Evolutionary conservation across 2,113 vertebrate genomes (phyloP).

Genomic region (Pseudorhombus dupliciocellatus): DNA sequence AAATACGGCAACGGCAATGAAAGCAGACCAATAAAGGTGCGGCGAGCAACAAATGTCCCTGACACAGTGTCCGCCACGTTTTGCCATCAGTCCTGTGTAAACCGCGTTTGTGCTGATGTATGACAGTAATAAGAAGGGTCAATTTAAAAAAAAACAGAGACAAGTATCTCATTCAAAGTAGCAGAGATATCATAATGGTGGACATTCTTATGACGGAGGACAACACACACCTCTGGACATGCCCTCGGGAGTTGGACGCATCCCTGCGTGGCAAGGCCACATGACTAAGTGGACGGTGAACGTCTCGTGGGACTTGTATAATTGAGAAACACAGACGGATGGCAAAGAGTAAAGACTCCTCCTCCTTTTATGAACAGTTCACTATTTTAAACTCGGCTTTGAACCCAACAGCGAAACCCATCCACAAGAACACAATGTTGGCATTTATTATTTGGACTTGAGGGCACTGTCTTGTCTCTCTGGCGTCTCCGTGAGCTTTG

Average conservation of each 20-base stretch:
- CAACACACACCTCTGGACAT: background rate
- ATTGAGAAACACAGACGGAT: background rate
- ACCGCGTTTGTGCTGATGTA: conserved; percentile 19
- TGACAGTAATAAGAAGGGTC: conserved; percentile 20
- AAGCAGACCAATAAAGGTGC: background rate
- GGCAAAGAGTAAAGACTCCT: background rate
- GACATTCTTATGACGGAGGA: background rate
- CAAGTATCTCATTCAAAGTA: background rate
- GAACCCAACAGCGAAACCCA: conserved; percentile 11
- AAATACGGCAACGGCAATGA: background rate
- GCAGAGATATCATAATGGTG: background rate
- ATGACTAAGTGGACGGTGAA: background rate
- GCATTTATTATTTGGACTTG: conserved; percentile 43
- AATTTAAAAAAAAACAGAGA: background rate
- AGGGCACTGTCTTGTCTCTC: conserved; percentile 32
- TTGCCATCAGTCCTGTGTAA: background rate
- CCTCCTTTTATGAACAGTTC: conserved; percentile 33
- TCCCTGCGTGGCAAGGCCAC: background rate
- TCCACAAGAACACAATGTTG: conserved; percentile 33
- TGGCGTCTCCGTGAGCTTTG: conserved; percentile 23
- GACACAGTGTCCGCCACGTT: background rate
- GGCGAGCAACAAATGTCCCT: background rate
- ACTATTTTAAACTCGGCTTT: conserved; percentile 46
- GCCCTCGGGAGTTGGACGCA: background rate
- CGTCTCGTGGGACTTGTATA: conserved; percentile 11